Percentiles rank a stretch among this genome's conserved stretches.
Evolutionary conservation across 2,113 vertebrate species (phyloP).

Genomic region (Phaethornis superciliosus): DNA sequence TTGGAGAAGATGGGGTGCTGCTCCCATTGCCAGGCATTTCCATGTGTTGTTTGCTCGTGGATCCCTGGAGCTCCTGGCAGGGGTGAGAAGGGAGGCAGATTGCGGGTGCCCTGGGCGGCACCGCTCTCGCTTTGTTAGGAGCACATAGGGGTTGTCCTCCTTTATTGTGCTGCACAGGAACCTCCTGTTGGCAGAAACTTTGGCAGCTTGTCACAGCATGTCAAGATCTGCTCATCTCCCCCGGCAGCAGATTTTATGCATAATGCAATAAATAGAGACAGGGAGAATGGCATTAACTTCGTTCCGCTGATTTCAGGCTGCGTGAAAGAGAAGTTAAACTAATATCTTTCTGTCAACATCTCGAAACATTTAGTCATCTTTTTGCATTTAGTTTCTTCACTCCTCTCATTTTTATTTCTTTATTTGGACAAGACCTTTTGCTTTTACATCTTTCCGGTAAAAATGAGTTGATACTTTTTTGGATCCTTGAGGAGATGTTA

Average conservation of each 20-base stretch:
- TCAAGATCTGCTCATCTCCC: background rate
- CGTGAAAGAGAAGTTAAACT: background rate
- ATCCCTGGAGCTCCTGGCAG: rapidly evolving
- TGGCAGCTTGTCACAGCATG: background rate
- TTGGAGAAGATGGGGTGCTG: background rate
- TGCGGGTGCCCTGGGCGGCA: background rate
- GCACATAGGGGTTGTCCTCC: background rate
- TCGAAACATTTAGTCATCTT: background rate
- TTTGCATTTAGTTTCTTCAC: background rate
- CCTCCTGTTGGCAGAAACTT: background rate
- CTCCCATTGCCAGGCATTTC: background rate
- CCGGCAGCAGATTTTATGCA: background rate
- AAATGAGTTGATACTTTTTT: rapidly evolving
- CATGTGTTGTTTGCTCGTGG: rapidly evolving
- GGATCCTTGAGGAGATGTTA: background rate
- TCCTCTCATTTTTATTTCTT: background rate
- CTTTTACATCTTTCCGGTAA: background rate
- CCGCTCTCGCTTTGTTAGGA: rapidly evolving
- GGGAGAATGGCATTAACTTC: background rate
- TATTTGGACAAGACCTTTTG: background rate
- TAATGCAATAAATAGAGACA: conserved; percentile 18
- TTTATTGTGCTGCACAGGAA: conserved; percentile 8
- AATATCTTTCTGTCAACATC: background rate
- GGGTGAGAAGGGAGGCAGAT: background rate
- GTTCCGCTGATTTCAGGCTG: background rate